Conservation (phyloP, 2,113 vertebrate genomes). For the Gobiocypris rarus region DNA sequence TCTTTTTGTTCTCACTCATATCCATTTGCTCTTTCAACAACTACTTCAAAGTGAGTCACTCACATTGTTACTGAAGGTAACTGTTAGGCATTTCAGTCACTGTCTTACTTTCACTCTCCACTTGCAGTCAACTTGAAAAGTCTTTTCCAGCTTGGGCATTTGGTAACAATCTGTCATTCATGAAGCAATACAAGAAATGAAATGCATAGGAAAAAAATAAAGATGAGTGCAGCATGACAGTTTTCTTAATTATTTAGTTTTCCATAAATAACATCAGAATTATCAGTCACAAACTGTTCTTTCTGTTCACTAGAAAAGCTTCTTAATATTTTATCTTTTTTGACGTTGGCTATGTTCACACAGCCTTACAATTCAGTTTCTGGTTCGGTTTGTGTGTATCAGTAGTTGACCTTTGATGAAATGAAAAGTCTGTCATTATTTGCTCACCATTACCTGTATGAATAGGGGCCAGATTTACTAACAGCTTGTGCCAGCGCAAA, state of each 20-base stretch:
- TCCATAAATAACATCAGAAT: constrained; percentile 64
- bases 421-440: not conserved
- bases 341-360: not conserved
- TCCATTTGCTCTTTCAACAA: constrained; percentile 73
- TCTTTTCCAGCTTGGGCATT: constrained; percentile 74
- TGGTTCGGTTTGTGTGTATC: not conserved
- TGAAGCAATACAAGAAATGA: constrained; percentile 64
- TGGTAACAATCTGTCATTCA: constrained; percentile 75
- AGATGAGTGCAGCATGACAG: constrained; percentile 52
- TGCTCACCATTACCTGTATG: not conserved
- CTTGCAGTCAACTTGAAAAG: constrained; percentile 75
- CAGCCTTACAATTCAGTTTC: not conserved
- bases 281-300: not conserved
- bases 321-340: not conserved
- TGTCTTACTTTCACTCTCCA: constrained; percentile 76
- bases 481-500: too few relatives aligned
- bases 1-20: constrained; percentile 57
- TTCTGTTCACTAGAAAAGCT: not conserved
- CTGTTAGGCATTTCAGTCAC: constrained; percentile 80
- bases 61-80: constrained; percentile 78
- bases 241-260: constrained; percentile 60
- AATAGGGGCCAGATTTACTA: too few relatives aligned
- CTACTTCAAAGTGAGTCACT: constrained; percentile 78
- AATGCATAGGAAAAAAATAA: constrained; percentile 67
- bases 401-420: not conserved